Evolutionary conservation across 2,888 invertebrate species (phyloP), one percentile per base, ranked within the genome.

Genomic region (Acronicta aceris): DNA sequence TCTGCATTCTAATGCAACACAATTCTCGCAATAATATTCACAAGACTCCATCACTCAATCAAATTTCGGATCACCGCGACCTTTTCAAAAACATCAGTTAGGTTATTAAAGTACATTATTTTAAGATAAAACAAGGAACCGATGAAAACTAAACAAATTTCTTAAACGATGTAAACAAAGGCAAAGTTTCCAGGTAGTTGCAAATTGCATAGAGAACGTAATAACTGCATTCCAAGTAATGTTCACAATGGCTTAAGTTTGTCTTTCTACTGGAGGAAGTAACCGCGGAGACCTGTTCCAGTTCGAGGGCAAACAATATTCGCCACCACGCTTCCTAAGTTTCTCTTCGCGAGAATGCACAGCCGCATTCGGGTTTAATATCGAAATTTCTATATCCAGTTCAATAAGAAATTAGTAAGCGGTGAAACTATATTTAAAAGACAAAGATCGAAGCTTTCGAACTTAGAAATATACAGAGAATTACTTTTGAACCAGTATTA

Each of bases 1-100:
- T 71, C 69, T 73, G 74, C 74, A 76, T 79, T 76, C 75, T 56
- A 68, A 50, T 50, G 53, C 59, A 59, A 25, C 67, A 64, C 60
- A 27, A 59, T 67, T 58, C 75, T 61, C 65, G 57, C 46, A 73
- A 67, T 71, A 73, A 72, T 78, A 80, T 82, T 79, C 77, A 82
- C 79, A 70, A 88, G 76, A 88, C 85, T 86, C 82, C 90, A 90
- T 90, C 87, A 89, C 89, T 88, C 75, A 64, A 60, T 59, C 43
- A 54, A 67, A 54, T 56, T 65, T 45, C 38, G 27, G 43, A 59
- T 65, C 63, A 59, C 58, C 63, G 74, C 79, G 79, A 81, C 81
- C 86, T 83, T 85, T 79, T 73, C 84, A 83, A 83, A 86, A 86
- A 81, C 80, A 67, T 69, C 61, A 45, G 45, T 41, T 48, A 30